These are phyloP conservation scores for Venturia canescens DNA, from an alignment of 1,140 invertebrate species.

Conservation along the genomic window DNA sequence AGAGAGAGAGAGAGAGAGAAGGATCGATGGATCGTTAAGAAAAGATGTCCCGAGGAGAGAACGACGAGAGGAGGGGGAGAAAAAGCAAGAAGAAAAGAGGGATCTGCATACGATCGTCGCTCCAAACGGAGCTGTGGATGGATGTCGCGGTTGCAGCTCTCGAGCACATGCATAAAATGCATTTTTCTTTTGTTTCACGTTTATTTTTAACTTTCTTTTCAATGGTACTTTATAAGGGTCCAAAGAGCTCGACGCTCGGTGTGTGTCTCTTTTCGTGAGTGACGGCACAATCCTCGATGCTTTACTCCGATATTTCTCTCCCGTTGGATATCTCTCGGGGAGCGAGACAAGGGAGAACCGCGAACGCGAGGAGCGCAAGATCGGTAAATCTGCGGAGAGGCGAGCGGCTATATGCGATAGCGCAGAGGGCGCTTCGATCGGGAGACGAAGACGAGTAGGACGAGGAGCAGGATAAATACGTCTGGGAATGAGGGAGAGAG, in stretches of 20 bases:
- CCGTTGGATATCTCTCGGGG: constrained; percentile 57
- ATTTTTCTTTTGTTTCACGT: constrained; percentile 13
- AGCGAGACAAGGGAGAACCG: constrained; percentile 38
- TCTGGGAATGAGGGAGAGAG: not conserved
- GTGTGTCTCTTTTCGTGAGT: constrained; percentile 61
- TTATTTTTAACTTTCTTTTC: not conserved
- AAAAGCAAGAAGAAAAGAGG: constrained; percentile 42
- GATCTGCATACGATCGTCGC: constrained; percentile 62
- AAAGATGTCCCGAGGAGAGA: constrained; percentile 10
- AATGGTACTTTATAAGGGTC: constrained; percentile 62
- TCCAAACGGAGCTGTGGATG: constrained; percentile 49
- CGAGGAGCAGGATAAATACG: not conserved
- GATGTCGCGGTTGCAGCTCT: constrained; percentile 47
- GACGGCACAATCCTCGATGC: constrained; percentile 73
- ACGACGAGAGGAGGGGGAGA: constrained; percentile 3
- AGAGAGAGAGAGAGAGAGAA: constrained; percentile 1
- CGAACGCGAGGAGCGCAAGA: constrained; percentile 8
- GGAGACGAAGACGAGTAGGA: constrained; percentile 21
- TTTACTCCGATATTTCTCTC: constrained; percentile 59
- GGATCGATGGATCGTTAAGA: constrained; percentile 34
- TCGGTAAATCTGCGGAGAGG: not conserved
- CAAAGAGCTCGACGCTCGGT: constrained; percentile 18
- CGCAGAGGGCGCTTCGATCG: constrained; percentile 3
- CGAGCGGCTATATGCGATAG: not conserved
- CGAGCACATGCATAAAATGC: too few species aligned